Evolutionary conservation across 2,797 vertebrate genomes (phyloP), one percentile per base, ranked within the genome.

Genomic region (Molossus alvarezi): DNA sequence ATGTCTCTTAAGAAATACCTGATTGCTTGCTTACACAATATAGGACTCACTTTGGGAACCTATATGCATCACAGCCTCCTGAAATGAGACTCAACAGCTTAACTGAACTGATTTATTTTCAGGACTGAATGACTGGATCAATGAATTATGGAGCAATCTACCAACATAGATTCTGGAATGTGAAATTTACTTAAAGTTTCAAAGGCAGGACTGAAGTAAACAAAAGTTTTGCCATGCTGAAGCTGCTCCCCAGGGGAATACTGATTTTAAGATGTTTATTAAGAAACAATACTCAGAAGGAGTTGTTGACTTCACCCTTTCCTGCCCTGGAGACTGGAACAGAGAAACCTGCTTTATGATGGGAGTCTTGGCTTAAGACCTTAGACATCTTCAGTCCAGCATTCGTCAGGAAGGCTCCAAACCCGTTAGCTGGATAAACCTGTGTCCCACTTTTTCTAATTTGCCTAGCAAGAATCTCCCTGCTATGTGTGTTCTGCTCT

Each of bases 341-440:
- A 10, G 58, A 27, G 12, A 12, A 29, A 3, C 62, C 62, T 29
- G 62, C 5, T 12, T 14, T 12, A 14, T 25, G 62, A 14, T 6
- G 62, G 25, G 58, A 27, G 25, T 64, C 62, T 64, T 64, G 62
- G 51, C 25, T 29, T 64, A 29, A 29, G 62, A 6, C 12, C 25
- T 53, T 64, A 12, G 27, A 25, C 27, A 27, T 29, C 27, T 14
- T 64, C 12, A 0, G 12, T 11, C 62, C 0, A 1, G 62, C 27
- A 14, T 14, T 12, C 14, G 62, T 3, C 62, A 12, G 25, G 62
- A 27, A 14, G 62, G 14, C 62, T 6, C 5, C 51, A 2, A 12
- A 25, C 12, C 12, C 1, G 12, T 0, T 53, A 5, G 62, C 62
- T 2, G 12, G 62, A 12, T 3, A 2, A 11, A 25, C 62, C 27